These are phyloP conservation scores for Clunio marinus DNA, from an alignment of 2,888 invertebrate species.

Conservation along the genomic window DNA sequence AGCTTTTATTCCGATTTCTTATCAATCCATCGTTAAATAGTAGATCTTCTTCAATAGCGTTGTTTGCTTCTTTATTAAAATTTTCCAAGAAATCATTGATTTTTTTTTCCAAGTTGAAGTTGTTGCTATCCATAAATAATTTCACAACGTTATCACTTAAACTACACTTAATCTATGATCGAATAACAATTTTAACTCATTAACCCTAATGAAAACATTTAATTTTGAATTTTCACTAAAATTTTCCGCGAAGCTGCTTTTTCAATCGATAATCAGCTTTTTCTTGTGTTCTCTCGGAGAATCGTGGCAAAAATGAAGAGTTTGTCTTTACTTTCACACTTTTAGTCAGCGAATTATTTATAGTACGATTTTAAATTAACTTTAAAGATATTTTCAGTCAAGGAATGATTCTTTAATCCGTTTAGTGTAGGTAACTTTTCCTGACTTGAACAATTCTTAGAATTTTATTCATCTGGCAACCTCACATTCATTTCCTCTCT, in stretches of 20 bases:
- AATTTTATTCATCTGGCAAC: too few relatives aligned
- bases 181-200: not conserved
- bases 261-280: slow-evolving; percentile 27
- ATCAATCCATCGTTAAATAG: not conserved
- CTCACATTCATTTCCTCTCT: too few relatives aligned
- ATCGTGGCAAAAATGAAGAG: not conserved
- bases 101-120: slow-evolving; percentile 60
- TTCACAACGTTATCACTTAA: slow-evolving; percentile 31
- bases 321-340: not conserved
- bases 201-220: slow-evolving; percentile 1
- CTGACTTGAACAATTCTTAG: too few relatives aligned
- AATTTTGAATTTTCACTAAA: slow-evolving; percentile 14
- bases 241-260: slow-evolving; percentile 15
- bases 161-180: slow-evolving; percentile 9
- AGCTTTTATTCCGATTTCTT: slow-evolving; percentile 54
- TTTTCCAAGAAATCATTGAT: slow-evolving; percentile 81
- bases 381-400: too few relatives aligned
- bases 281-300: slow-evolving; percentile 12
- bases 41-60: slow-evolving; percentile 25
- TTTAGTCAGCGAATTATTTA: too few relatives aligned
- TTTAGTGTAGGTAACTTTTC: too few relatives aligned
- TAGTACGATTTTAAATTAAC: too few relatives aligned
- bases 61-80: slow-evolving; percentile 56
- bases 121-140: slow-evolving; percentile 24
- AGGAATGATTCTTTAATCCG: too few relatives aligned